A percentile compares a stretch with the other conserved stretches of the same genome.
Evolutionary conservation across 2,113 vertebrate species (phyloP).

Genomic region (Eubucco bourcierii): DNA sequence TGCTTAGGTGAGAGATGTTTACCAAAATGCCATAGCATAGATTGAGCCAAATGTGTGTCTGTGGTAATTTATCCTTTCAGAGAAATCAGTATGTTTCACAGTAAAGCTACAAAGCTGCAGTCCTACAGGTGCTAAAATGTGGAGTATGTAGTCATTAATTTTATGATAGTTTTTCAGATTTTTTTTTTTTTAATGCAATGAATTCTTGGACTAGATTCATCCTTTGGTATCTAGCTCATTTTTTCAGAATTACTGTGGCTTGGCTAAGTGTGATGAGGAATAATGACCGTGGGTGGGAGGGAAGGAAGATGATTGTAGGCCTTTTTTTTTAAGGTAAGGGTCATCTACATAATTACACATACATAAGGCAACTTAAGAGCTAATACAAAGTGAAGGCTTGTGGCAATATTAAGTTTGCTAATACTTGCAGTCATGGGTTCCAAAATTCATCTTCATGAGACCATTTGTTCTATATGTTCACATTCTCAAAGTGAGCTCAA

Average conservation of each 20-base stretch:
- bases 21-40: neutral
- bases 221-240: neutral
- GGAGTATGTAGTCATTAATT: neutral
- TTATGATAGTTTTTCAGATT: neutral
- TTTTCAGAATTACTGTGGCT: neutral
- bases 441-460: neutral
- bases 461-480: neutral
- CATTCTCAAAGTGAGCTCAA: neutral
- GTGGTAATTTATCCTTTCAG: neutral
- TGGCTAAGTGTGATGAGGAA: neutral
- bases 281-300: neutral
- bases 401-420: neutral
- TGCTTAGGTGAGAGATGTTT: neutral
- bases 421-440: neutral
- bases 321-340: neutral
- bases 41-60: neutral
- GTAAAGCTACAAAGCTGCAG: neutral
- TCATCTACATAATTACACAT: neutral
- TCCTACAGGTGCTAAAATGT: neutral
- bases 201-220: neutral
- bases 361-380: neutral
- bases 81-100: neutral
- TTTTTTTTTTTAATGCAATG: neutral
- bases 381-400: neutral
- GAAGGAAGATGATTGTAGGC: neutral